Percentiles rank a stretch among this genome's conserved stretches.
These are phyloP conservation scores for Valencia hispanica DNA, from an alignment of 2,797 vertebrate species.

Conservation along the genomic window DNA sequence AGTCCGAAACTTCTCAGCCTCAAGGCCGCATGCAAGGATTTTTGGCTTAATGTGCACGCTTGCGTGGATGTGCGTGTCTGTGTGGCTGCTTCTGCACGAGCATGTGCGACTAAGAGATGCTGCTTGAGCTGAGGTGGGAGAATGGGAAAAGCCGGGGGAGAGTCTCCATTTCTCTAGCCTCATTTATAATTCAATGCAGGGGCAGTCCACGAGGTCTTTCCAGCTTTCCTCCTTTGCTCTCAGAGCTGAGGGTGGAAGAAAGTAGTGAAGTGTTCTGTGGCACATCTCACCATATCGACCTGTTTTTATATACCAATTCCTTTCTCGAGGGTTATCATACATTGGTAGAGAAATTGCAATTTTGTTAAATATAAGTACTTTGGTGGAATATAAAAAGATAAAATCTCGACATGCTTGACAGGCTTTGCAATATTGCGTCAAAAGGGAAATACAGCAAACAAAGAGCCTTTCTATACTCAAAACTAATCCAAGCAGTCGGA, in stretches of 20 bases:
- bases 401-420: no score
- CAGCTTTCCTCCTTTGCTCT: conserved; percentile 22
- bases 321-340: conserved; percentile 36
- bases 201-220: conserved; percentile 46
- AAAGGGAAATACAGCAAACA: no score
- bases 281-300: conserved; percentile 37
- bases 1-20: conserved; percentile 12
- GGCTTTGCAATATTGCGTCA: no score
- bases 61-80: background rate
- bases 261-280: conserved; percentile 32
- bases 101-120: background rate
- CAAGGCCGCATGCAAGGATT: conserved; percentile 19
- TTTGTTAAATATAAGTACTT: no score
- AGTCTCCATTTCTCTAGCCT: conserved; percentile 48
- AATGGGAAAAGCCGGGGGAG: conserved; percentile 43
- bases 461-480: no score
- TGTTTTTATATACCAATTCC: conserved; percentile 14
- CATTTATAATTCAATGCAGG: conserved; percentile 70
- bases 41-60: conserved; percentile 8
- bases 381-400: no score
- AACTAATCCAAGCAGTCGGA: no score
- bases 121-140: conserved; percentile 19
- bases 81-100: background rate
- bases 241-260: conserved; percentile 34
- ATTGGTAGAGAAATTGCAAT: conserved; percentile 16